These are phyloP conservation scores for Anas platyrhynchos DNA, from an alignment of 2,113 vertebrate species.

Conservation along the genomic window DNA sequence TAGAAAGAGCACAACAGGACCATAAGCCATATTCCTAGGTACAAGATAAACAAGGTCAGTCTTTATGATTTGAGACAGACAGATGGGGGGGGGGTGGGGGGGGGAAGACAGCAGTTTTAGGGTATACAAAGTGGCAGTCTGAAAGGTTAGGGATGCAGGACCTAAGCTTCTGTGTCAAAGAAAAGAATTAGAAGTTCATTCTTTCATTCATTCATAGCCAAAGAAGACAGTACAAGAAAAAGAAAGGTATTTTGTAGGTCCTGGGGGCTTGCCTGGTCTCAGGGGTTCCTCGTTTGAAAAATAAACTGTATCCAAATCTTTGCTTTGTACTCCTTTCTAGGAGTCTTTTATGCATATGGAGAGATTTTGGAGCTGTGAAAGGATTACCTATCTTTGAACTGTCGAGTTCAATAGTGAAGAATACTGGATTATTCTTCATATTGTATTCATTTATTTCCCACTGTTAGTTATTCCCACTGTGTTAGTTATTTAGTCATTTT, in stretches of 20 bases:
- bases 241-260: not conserved
- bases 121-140: not conserved
- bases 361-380: not conserved
- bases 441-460: constrained; percentile 26
- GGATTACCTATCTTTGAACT: not conserved
- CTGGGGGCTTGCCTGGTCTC: not conserved
- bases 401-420: not conserved
- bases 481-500: constrained; percentile 3
- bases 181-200: constrained; percentile 2
- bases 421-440: constrained; percentile 15
- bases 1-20: not conserved
- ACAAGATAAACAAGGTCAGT: not conserved
- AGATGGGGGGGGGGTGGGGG: not conserved
- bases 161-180: not conserved
- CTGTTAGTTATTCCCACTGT: not conserved
- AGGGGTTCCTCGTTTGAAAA: not conserved
- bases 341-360: not conserved
- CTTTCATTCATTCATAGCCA: constrained; percentile 12
- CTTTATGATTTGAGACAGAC: not conserved
- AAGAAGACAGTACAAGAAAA: not conserved
- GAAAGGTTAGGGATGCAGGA: constrained; percentile 14
- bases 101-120: not conserved
- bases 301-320: constrained; percentile 1
- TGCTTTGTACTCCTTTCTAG: not conserved
- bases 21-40: not conserved